Conservation (phyloP, 2,113 vertebrate species). For the Nerophis lumbriciformis region DNA sequence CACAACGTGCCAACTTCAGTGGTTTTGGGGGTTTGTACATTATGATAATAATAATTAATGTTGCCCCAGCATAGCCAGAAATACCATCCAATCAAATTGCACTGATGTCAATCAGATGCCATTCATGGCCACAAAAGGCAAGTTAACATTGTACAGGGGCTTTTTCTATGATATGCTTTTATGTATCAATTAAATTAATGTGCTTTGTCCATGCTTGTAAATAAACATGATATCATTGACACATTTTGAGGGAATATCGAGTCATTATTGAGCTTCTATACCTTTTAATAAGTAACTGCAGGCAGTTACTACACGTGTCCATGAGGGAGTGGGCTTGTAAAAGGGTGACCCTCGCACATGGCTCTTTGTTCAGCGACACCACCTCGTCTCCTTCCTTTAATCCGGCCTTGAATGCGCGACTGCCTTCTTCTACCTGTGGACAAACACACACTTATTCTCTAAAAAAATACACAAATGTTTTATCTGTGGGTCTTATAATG, state of each 20-base stretch:
- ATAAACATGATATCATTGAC: not conserved
- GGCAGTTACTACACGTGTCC: conserved; percentile 75
- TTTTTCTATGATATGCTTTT: too few relatives aligned
- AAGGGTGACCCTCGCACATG: conserved; percentile 82
- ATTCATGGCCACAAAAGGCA: too few relatives aligned
- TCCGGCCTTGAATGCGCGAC: conserved; percentile 80
- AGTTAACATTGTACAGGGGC: too few relatives aligned
- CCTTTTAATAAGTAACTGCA: conserved; percentile 92
- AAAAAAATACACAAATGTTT: not conserved
- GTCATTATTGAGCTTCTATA: conserved; percentile 46
- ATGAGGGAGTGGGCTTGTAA: conserved; percentile 78
- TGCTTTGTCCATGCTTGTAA: too few relatives aligned
- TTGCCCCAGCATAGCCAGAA: too few relatives aligned
- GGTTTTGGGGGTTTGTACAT: too few relatives aligned
- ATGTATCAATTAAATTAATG: too few relatives aligned
- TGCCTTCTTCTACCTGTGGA: conserved; percentile 67
- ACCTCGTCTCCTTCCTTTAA: conserved; percentile 86
- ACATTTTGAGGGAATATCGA: not conserved
- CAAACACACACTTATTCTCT: not conserved
- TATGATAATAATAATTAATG: too few relatives aligned
- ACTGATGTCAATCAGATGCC: too few relatives aligned
- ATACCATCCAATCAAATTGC: too few relatives aligned
- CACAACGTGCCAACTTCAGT: too few relatives aligned
- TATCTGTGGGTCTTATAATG: not conserved
- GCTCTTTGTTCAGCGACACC: conserved; percentile 85